Evolutionary conservation across 2,113 vertebrate genomes (phyloP).

Genomic region (Rissa tridactyla): DNA sequence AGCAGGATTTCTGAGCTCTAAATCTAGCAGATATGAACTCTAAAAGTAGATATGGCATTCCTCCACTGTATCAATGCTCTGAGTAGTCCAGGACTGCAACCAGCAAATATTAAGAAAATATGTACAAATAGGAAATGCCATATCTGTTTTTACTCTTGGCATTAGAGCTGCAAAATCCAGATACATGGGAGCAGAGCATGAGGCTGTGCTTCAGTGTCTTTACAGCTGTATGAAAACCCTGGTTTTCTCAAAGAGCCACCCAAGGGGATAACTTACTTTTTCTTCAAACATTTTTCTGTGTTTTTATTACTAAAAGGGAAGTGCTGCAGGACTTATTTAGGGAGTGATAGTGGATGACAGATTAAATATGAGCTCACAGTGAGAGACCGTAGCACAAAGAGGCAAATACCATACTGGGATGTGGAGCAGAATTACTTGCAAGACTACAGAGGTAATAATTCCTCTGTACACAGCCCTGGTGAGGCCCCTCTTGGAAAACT

Average conservation of each 20-base stretch:
- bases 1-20: not conserved
- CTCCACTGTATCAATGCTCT: not conserved
- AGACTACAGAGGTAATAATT: slow-evolving; percentile 58
- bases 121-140: not conserved
- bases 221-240: slow-evolving; percentile 7
- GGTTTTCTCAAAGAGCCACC: slow-evolving; percentile 14
- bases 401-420: slow-evolving; percentile 51
- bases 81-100: not conserved
- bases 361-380: slow-evolving; percentile 60
- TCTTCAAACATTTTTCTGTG: slow-evolving; percentile 50
- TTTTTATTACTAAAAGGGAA: slow-evolving; percentile 58
- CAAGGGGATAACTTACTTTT: slow-evolving; percentile 43
- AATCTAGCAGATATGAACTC: not conserved
- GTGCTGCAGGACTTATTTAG: slow-evolving; percentile 60
- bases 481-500: slow-evolving; percentile 38
- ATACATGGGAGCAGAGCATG: not conserved
- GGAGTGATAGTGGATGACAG: slow-evolving; percentile 60
- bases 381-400: slow-evolving; percentile 51
- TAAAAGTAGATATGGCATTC: not conserved
- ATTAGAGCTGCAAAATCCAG: not conserved
- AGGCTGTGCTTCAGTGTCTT: not conserved
- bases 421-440: slow-evolving; percentile 54
- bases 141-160: slow-evolving; percentile 12
- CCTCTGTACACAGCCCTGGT: slow-evolving; percentile 3
- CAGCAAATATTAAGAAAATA: not conserved